Evolutionary conservation across 2,113 vertebrate genomes (phyloP), one percentile per base, ranked within the genome.

Genomic region (Dendrocopos noguchii): DNA sequence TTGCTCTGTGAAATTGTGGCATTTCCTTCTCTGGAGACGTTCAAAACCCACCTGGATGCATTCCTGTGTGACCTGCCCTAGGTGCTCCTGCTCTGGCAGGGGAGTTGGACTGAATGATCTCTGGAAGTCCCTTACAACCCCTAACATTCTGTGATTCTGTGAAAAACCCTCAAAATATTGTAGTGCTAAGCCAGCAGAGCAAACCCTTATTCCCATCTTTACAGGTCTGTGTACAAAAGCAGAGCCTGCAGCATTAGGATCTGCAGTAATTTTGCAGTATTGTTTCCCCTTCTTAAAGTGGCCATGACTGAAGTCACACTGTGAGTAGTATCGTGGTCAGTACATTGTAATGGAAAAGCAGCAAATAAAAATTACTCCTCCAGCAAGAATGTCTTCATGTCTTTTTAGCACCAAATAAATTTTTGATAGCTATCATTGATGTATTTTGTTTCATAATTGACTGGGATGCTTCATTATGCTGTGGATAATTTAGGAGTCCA

Each of bases 401-500:
- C 64, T 88, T 93, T 75, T 80, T 91, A 94, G 68, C 55, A 84
- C 46, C 59, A 84, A 84, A 84, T 93, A 84, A 52, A 67, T 93
- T 87, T 87, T 86, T 77, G 59, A 81, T 94, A 59, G 63, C 72
- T 87, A 80, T 89, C 18, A 34, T 68, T 84, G 89, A 80, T 91
- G 80, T 77, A 64, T 56, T 56, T 56, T 55, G 15, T 75, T 68
- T 63, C 95, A 93, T 94, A 94, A 83, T 91, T 82, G 89, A 90
- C 90, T 83, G 65, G 46, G 78, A 57, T 83, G 75, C 53, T 75
- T 90, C 86, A 91, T 95, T 96, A 92, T 86, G 73, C 86, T 77
- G 63, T 64, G 67, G 80, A 88, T 95, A 91, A 96, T 93, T 94
- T 95, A 74, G 57, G 44, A 94, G 87, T 89, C 90, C 86, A 95